Conservation (phyloP, 2,113 vertebrate species). For the Mus pahari region DNA sequence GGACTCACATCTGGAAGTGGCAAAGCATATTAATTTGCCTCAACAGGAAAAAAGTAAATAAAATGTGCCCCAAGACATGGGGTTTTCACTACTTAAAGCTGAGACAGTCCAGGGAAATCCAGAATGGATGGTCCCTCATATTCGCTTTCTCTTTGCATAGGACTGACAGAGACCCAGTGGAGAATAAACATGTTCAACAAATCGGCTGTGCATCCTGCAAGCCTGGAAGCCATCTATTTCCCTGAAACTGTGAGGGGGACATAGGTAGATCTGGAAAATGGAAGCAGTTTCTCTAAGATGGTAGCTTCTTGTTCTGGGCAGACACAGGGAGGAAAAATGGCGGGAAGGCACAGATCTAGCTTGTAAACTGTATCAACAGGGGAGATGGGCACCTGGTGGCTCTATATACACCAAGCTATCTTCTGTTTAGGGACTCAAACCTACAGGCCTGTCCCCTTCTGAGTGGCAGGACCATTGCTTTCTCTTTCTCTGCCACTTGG, state of each 20-base stretch:
- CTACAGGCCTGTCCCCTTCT: background rate
- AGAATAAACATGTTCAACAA: background rate
- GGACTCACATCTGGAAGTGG: background rate
- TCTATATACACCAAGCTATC: background rate
- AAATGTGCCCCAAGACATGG: background rate
- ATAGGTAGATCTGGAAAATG: background rate
- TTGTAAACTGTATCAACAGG: background rate
- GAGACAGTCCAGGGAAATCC: background rate
- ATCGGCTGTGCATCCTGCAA: background rate
- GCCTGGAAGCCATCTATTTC: background rate
- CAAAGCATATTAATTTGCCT: background rate
- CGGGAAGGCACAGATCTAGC: background rate
- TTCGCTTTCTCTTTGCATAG: background rate
- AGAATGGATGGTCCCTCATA: background rate
- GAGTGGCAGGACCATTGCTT: background rate
- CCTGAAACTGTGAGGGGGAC: background rate
- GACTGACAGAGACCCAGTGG: background rate
- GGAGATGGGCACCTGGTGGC: fast-evolving
- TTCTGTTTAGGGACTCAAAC: background rate
- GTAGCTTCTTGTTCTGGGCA: background rate
- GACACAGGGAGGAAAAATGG: background rate
- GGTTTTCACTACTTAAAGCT: background rate
- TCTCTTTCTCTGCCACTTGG: background rate
- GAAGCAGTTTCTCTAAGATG: background rate
- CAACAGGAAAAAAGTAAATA: background rate